Percentiles rank a stretch among this genome's conserved stretches.
Conservation (phyloP, 2,797 vertebrate species). For the Tokudaia tokunoshimensis region DNA sequence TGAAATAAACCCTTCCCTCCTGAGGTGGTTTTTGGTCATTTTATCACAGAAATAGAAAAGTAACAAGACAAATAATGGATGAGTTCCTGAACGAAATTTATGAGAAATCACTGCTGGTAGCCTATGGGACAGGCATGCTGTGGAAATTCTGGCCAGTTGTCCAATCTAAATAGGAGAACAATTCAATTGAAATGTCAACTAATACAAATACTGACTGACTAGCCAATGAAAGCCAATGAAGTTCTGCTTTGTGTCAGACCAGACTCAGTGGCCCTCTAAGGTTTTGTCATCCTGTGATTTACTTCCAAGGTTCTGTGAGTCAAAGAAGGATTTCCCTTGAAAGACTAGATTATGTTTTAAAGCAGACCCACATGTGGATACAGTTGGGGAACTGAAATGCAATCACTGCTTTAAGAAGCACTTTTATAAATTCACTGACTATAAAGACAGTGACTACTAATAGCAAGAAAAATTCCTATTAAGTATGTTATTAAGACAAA, state of each 20-base stretch:
- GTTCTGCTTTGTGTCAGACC: neutral
- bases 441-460: conserved; percentile 5
- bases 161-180: neutral
- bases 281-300: conserved; percentile 12
- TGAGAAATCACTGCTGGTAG: neutral
- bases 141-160: neutral
- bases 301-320: neutral
- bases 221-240: neutral
- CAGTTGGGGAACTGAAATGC: neutral
- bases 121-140: neutral
- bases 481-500: neutral
- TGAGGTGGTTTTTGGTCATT: neutral
- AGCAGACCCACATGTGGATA: neutral
- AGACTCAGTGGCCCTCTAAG: neutral
- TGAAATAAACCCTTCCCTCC: neutral
- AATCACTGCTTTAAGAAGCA: conserved; percentile 36
- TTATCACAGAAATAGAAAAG: neutral
- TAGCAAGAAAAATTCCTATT: conserved; percentile 11
- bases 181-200: neutral
- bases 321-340: conserved; percentile 26
- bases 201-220: neutral
- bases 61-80: neutral
- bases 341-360: neutral
- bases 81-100: neutral
- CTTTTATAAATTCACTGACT: conserved; percentile 38